phyloP scores from a whole-genome alignment of 2,888 invertebrate genomes.

The Oscheius sp. region DNA sequence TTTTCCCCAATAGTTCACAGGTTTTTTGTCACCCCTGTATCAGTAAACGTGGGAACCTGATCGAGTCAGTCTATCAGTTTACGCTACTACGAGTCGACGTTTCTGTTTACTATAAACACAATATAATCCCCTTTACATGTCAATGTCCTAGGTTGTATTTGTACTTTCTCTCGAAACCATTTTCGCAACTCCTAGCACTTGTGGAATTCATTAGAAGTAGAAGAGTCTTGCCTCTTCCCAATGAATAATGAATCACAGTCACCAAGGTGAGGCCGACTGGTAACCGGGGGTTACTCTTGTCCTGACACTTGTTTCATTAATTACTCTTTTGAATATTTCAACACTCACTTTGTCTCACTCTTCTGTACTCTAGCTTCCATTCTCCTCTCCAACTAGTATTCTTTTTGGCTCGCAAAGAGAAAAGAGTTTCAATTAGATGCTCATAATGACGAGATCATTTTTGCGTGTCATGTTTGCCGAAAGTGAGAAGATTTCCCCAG shows the following conservation, averaged over 20 bases:
- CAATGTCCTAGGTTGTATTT: too few relatives aligned
- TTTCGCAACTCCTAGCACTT: background rate
- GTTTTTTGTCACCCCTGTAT: background rate
- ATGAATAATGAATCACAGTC: constrained; percentile 25
- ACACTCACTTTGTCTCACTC: background rate
- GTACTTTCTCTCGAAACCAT: background rate
- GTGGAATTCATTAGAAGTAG: background rate
- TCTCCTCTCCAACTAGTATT: background rate
- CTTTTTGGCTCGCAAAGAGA: too few relatives aligned
- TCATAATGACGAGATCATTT: background rate
- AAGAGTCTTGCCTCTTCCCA: background rate
- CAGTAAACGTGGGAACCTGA: background rate
- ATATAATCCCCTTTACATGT: background rate
- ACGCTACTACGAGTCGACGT: background rate
- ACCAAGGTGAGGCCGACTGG: constrained; percentile 26
- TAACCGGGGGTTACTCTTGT: constrained; percentile 29
- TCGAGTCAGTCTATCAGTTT: background rate
- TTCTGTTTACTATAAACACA: background rate
- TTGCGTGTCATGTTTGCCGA: background rate
- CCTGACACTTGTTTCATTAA: constrained; percentile 15
- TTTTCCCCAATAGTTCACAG: background rate
- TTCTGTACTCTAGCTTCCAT: background rate
- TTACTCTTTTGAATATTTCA: constrained; percentile 19
- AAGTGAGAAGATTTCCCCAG: background rate
- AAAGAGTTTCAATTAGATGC: background rate